phyloP scores from a whole-genome alignment of 2,888 invertebrate species.

The Phengaris alcon region DNA sequence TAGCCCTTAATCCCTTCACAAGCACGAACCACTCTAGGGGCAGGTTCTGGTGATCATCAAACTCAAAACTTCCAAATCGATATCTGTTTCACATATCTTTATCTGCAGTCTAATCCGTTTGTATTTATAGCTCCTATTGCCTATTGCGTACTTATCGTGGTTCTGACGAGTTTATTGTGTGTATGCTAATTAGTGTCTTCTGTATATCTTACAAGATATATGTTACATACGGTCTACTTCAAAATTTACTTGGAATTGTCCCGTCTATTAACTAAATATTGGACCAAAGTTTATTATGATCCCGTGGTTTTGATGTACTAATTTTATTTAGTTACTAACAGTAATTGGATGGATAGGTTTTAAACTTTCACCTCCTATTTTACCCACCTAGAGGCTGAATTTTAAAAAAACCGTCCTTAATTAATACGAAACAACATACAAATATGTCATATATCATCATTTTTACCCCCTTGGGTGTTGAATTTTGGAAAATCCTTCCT shows the following conservation, averaged over 20 bases:
- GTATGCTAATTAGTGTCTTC: conserved; percentile 21
- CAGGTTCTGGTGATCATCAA: conserved; percentile 61
- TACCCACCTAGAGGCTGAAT: too few relatives aligned
- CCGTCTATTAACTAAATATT: background rate
- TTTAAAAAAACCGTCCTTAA: too few relatives aligned
- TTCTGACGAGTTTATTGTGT: conserved; percentile 17
- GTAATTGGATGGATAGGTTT: too few relatives aligned
- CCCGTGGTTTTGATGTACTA: too few relatives aligned
- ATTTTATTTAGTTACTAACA: too few relatives aligned
- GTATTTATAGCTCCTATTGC: conserved; percentile 35
- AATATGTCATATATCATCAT: too few relatives aligned
- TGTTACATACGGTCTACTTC: background rate
- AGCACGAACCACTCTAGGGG: conserved; percentile 1
- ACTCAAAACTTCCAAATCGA: conserved; percentile 50
- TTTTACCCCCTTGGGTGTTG: too few relatives aligned
- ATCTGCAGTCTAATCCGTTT: conserved; percentile 41
- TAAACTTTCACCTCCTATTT: too few relatives aligned
- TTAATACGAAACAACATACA: too few relatives aligned
- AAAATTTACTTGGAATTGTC: background rate
- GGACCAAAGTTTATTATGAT: background rate
- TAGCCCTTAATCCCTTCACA: background rate
- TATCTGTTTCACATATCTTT: conserved; percentile 49
- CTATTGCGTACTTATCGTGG: conserved; percentile 15
- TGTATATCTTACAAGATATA: background rate
- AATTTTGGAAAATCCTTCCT: too few relatives aligned